Percentiles rank a stretch among this genome's conserved stretches.
These are phyloP conservation scores for Holothuria glaberrima DNA, from an alignment of 35 echinoderm and acorn worm species.

Conservation along the genomic window DNA sequence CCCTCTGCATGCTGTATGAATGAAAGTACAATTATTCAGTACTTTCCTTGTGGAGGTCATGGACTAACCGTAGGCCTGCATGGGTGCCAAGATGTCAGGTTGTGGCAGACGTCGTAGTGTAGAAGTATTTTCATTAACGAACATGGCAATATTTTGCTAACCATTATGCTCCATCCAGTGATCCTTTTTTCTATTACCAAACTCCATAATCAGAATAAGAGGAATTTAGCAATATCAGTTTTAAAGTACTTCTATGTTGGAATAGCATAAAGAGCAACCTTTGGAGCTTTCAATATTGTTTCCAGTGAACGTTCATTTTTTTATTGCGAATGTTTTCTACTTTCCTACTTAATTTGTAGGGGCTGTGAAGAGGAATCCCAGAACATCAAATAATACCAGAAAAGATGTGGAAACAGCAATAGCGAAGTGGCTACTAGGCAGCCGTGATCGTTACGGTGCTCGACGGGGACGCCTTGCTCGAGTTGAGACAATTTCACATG, in stretches of 20 bases:
- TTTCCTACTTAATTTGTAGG: too few species aligned
- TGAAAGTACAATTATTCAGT: constrained; percentile 5
- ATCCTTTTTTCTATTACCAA: too few species aligned
- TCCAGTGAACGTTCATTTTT: neutral
- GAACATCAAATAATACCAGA: too few species aligned
- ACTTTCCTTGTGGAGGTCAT: neutral
- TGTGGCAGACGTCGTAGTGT: neutral
- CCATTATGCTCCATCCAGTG: too few species aligned
- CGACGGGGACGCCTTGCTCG: neutral
- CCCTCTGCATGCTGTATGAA: constrained; percentile 2
- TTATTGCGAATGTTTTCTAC: too few species aligned
- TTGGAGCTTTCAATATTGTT: constrained; percentile 6
- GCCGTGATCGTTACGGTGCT: constrained; percentile 33
- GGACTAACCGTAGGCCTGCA: neutral
- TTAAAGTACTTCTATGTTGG: neutral
- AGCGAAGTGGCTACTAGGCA: constrained; percentile 29
- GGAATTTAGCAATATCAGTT: neutral
- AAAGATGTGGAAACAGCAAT: constrained; percentile 6
- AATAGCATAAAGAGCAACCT: neutral
- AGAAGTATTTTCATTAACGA: constrained; percentile 6
- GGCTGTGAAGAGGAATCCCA: too few species aligned
- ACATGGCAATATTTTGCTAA: neutral
- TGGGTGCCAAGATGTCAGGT: neutral
- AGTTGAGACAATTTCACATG: neutral
- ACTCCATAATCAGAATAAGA: too few species aligned